Evolutionary conservation across 2,888 invertebrate genomes (phyloP).

Genomic region (Amorpha juglandis): DNA sequence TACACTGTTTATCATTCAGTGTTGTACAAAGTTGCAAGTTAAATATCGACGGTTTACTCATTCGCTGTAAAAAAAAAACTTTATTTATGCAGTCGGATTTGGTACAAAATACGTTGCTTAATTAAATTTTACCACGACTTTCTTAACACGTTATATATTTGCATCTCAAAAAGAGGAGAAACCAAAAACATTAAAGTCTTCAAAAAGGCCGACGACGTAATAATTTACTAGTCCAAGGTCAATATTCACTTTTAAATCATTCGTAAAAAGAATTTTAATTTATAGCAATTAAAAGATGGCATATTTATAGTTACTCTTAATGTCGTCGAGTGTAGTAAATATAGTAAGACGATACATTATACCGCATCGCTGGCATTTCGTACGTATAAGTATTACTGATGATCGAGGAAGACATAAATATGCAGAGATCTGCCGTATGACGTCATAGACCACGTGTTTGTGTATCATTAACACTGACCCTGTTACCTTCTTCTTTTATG

Average conservation of each 20-base stretch:
- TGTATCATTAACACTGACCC: neutral
- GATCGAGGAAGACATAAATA: slow-evolving; percentile 9
- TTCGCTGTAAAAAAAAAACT: too few species aligned
- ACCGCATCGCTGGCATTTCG: slow-evolving; percentile 7
- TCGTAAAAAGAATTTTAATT: slow-evolving; percentile 24
- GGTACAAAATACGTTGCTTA: too few species aligned
- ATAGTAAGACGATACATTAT: neutral
- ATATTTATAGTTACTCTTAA: slow-evolving; percentile 27
- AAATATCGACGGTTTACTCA: too few species aligned
- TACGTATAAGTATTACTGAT: slow-evolving; percentile 16
- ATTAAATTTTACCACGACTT: too few species aligned
- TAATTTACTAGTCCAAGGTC: slow-evolving; percentile 18
- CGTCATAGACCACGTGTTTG: slow-evolving; percentile 10
- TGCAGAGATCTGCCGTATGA: neutral
- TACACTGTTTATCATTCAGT: too few species aligned
- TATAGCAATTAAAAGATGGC: slow-evolving; percentile 26
- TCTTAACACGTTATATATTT: too few species aligned
- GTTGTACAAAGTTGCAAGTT: too few species aligned
- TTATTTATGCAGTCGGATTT: too few species aligned
- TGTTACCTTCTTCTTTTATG: neutral
- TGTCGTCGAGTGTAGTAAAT: neutral
- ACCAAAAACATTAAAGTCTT: neutral
- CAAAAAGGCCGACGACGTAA: slow-evolving; percentile 8
- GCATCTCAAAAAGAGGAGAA: neutral
- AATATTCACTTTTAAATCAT: slow-evolving; percentile 43